Evolutionary conservation across 2,888 invertebrate species (phyloP), one percentile per base, ranked within the genome.

Genomic region (Geophilus truncorum): DNA sequence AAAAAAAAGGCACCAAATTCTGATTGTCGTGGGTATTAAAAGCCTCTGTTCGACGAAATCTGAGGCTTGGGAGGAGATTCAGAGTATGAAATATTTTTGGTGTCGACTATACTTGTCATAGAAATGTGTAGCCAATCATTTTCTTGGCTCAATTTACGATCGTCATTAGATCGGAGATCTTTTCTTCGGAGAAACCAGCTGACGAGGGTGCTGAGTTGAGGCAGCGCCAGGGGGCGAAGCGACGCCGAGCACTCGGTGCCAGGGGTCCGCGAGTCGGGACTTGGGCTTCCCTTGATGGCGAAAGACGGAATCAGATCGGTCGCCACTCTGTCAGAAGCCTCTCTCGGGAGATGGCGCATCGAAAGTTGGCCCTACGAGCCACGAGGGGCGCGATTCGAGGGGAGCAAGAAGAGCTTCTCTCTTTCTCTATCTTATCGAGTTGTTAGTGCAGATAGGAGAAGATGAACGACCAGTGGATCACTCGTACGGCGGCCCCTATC

Each of bases 301-400:
- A 75, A 75, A 75, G 30, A n/a, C 75, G 75, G 75, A 75, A 75
- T 75, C 75, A 30, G 30, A 75, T 45, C 45, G 45, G 15, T 45
- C 45, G 45, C 45, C 45, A 45, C 45, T 45, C 45, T 75, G 75
- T 75, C 75, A 15, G 28, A 75, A 75, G 28, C 30, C 75, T 23
- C 75, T 75, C 75, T 23, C 75, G 75, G 30, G 75, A 75, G 28
- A 23, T 30, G 28, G 28, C 28, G 30, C 75, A 75, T 28, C 75
- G 75, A 75, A 75, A 75, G 75, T 75, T 75, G 28, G 28, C 18
- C 28, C 75, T 30, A 75, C 30, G 75, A 75, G 30, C 75, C 75
- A 30, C 30, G 12, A 75, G 75, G 30, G 75, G 75, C 25, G 18
- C 45, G n/a, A 45, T 45, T 45, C 45, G 45, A 45, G 45, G 45